Evolutionary conservation across 1,140 invertebrate species (phyloP), one percentile per base, ranked within the genome.

Genomic region (Caenorhabditis tropicalis): DNA sequence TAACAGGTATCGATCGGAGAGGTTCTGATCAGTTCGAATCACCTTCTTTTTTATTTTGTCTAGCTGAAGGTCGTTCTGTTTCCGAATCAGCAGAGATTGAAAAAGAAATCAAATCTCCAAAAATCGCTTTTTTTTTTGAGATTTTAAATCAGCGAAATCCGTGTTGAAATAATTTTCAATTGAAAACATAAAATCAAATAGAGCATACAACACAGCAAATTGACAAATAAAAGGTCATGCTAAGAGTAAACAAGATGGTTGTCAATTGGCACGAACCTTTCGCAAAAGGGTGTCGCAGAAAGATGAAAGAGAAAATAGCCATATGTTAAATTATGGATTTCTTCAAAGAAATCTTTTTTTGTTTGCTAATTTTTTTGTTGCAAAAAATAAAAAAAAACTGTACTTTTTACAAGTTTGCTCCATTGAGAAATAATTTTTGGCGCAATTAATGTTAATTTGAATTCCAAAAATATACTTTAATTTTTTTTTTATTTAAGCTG

Each of bases 261-360:
- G n/a, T n/a, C n/a, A n/a, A n/a, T n/a, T n/a, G 51, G 7, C 21
- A 56, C 24, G 53, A 24, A 27, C 53, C 21, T 27, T 56, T 56
- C 29, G 7, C 31, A 6, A 7, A 74, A 19, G 36, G 16, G 65
- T 29, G 36, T 24, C 16, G n/a, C 16, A 16, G 12, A 27, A 36
- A 15, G 31, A 12, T 12, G 15, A 7, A 19, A 46, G n/a, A 21
- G 65, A 36, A n/a, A 21, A 46, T 36, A 74, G 65, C 24, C 65
- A 74, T 74, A 7, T 74, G 65, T 74, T 36, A 74, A 24, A n/a
- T n/a, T n/a, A n/a, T n/a, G n/a, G 65, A 74, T 65, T 56, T 27
- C 0, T 56, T 56, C 29, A 27, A 56, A 10, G 21, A 56, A 21
- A 6, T 5, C 19, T 51, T 19, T 19, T 5, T 16, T 12, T 27